Base-by-base conservation (phyloP, 2,888 invertebrate genomes). In the Stenurella melanura region DNA sequence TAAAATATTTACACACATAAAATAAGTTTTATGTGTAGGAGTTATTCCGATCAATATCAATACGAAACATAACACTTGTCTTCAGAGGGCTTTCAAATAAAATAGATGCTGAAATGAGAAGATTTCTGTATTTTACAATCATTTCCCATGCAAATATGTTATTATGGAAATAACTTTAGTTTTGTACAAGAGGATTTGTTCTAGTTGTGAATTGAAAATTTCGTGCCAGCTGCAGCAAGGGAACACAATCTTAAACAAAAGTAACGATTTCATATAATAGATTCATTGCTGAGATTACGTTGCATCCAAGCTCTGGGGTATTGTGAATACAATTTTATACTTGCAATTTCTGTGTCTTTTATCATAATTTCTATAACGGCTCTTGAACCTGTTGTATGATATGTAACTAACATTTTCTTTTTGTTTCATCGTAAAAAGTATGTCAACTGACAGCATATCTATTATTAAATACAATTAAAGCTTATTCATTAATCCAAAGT, bases 111-210 rank as follows among this genome's bases (percentile, higher is more conserved):
- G 67, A 67, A 67, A 7, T 42, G 50, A 42, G 50, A 42, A 38
- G 67, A 67, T 67, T 67, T 42, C 54, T 67, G 50, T 61, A 42
- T 71, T 61, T 71, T 61, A 71, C 71, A 38, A 63, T 54, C 63
- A 61, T 61, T 54, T 42, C 54, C 50, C 71, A 38, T 71, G 61
- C 71, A 60, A 60, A 71, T 21, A n/a, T 50, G 71, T 34, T 61
- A 61, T 71, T 71, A 71, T 63, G 61, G 63, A 63, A 71, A 63
- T 71, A 21, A 61, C 30, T 71, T 61, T 34, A 58, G 30, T 69
- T 69, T 69, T 69, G 15, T 69, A 21, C 15, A 38, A 19, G 18
- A 50, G 50, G 61, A 34, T 69, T 57, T 57, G 57, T 56, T 57
- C 69, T 38, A 69, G 71, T 63, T 30, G 42, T 5, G 54, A 63